phyloP scores from a whole-genome alignment of 2,113 vertebrate species.

The Melospiza georgiana region DNA sequence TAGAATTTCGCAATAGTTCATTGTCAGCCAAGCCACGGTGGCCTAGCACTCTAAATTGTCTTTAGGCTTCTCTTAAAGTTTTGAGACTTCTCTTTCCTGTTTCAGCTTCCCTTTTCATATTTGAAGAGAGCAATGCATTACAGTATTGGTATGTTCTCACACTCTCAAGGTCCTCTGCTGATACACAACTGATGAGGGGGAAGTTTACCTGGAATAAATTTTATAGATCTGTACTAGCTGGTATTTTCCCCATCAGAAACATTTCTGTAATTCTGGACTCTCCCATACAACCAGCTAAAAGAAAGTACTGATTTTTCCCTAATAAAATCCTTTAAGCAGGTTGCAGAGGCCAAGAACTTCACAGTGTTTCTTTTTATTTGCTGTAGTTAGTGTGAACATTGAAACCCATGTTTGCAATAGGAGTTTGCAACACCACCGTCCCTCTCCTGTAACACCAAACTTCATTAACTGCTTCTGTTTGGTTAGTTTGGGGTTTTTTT shows the following conservation, averaged over 20 bases:
- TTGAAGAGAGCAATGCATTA: background rate
- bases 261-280: background rate
- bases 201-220: background rate
- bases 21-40: rapidly evolving
- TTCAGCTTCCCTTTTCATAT: background rate
- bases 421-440: background rate
- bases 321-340: background rate
- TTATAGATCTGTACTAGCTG: background rate
- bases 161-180: background rate
- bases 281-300: background rate
- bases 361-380: background rate
- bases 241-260: background rate
- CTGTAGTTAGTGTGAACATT: background rate
- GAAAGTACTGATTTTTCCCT: background rate
- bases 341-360: background rate
- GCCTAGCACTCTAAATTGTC: background rate
- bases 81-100: background rate
- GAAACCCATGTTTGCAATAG: rapidly evolving
- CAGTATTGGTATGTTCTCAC: background rate
- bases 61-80: background rate
- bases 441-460: background rate
- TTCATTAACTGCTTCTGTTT: background rate
- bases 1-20: background rate
- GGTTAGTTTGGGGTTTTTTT: background rate
- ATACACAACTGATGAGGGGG: background rate